A percentile compares a stretch with the other conserved stretches of the same genome.
These are phyloP conservation scores for Pomatostomus ruficeps DNA, from an alignment of 2,113 vertebrate genomes.

Conservation along the genomic window DNA sequence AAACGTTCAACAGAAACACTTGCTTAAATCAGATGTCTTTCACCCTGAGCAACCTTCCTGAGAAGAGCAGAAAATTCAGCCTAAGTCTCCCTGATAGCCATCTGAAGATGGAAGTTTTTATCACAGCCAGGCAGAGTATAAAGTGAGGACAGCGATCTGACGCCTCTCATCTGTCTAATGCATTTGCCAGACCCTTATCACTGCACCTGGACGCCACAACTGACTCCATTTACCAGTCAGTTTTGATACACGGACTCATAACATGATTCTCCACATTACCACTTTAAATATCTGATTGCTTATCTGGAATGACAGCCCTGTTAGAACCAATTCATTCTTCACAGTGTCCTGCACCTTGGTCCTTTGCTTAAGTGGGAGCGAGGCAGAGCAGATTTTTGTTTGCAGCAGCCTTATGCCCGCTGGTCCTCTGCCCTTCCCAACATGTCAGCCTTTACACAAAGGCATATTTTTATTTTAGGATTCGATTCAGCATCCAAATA, in stretches of 20 bases:
- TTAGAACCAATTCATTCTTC: slow-evolving; percentile 41
- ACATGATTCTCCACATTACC: slow-evolving; percentile 22
- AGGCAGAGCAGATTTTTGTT: not conserved
- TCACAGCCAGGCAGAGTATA: not conserved
- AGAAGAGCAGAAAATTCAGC: slow-evolving; percentile 8
- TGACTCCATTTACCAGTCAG: slow-evolving; percentile 46
- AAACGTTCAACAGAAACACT: slow-evolving; percentile 7
- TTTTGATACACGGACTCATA: slow-evolving; percentile 19
- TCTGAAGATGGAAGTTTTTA: slow-evolving; percentile 1
- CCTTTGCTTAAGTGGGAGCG: not conserved
- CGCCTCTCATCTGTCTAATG: slow-evolving; percentile 24
- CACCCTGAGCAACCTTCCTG: not conserved
- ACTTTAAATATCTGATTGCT: slow-evolving; percentile 48
- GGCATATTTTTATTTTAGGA: not conserved
- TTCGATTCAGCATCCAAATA: not conserved
- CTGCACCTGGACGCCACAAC: slow-evolving; percentile 15
- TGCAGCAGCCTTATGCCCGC: not conserved
- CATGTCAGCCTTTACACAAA: not conserved
- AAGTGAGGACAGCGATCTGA: slow-evolving; percentile 2
- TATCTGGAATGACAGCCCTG: slow-evolving; percentile 45
- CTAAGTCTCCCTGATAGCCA: not conserved
- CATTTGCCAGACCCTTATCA: slow-evolving; percentile 31
- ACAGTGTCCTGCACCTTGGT: not conserved
- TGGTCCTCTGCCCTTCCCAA: not conserved
- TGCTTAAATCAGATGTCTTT: slow-evolving; percentile 24